Evolutionary conservation across 2,797 vertebrate genomes (phyloP), one percentile per base, ranked within the genome.

Genomic region (Spinus olivaceus): DNA sequence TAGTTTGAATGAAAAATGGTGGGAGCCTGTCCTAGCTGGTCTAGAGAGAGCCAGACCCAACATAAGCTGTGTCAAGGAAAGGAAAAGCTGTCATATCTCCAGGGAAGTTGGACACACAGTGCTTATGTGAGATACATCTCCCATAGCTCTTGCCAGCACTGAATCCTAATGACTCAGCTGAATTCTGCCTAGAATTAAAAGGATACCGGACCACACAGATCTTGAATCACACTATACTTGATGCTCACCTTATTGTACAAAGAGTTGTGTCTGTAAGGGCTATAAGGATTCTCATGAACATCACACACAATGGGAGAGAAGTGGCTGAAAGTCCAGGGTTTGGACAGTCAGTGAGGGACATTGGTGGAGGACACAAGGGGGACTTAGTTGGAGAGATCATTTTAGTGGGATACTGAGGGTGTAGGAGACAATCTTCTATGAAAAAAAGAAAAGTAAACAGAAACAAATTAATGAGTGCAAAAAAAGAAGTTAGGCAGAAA

Each of bases 201-300:
- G 19, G 27, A 25, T 61, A 57, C 70, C 57, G 81, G 13, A 17
- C 42, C 81, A 37, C 21, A 78, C 53, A 50, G 23, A 14, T 86
- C 35, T 39, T 35, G 13, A 82, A 53, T 82, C 37, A 91, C 32
- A 70, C 24, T 50, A 53, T 44, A 56, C 35, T 57, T 32, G 46
- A 80, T 1, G 80, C 95, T 98, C 96, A 97, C 96, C 92, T 97
- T 97, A 74, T 76, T 94, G 69, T 93, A 96, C 72, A 96, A 92
- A 30, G 66, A 23, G 42, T 66, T 89, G 61, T 90, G 79, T 83
- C 94, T 93, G 92, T 97, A 90, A 67, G 92, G 79, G 30, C 93
- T 91, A 47, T 83, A 96, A 59, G 90, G 91, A 79, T 82, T 93
- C 77, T 92, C 61, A 16, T 92, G 92, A 77, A 79, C 23, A 3